Conservation (phyloP, 2,797 vertebrate genomes). For the Pangasius sanitwongsei region DNA sequence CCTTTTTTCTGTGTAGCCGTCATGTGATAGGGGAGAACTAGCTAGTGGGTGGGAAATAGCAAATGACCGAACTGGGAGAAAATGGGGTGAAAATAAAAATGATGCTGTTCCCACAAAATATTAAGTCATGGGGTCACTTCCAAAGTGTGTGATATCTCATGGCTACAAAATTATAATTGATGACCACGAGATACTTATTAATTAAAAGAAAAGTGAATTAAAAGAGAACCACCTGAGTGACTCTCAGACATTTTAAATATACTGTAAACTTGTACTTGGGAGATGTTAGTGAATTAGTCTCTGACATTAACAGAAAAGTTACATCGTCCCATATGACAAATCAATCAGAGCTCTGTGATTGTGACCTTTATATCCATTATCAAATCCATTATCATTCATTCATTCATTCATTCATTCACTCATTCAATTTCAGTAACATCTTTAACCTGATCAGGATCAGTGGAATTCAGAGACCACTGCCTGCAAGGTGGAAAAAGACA, state of each 20-base stretch:
- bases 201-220: background rate
- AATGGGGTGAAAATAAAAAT: background rate
- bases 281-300: background rate
- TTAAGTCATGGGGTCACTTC: background rate
- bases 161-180: background rate
- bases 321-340: background rate
- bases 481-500: background rate
- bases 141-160: background rate
- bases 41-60: background rate
- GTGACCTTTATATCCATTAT: background rate
- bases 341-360: background rate
- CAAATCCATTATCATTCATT: background rate
- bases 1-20: background rate
- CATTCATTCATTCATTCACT: background rate
- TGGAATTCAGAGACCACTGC: background rate
- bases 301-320: background rate
- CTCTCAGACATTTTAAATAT: background rate
- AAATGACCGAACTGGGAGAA: background rate
- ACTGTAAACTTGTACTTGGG: background rate
- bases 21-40: background rate
- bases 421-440: background rate
- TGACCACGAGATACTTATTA: background rate
- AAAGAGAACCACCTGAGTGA: background rate
- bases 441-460: background rate
- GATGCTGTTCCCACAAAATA: background rate